phyloP scores from a whole-genome alignment of 1,140 invertebrate genomes.

The Drosophila kanapiae region DNA sequence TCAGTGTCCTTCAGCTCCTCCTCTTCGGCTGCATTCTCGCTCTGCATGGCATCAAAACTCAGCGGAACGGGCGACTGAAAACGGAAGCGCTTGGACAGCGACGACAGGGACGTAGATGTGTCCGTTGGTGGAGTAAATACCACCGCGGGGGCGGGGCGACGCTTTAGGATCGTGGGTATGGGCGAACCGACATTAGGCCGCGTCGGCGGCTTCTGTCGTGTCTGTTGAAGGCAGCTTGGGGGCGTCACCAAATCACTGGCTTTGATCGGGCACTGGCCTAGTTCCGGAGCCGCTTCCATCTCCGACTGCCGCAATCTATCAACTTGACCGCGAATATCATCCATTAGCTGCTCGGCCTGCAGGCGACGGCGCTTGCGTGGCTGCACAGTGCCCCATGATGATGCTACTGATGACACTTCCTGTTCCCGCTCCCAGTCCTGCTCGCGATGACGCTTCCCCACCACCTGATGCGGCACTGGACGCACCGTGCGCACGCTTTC shows the following conservation, averaged over 20 bases:
- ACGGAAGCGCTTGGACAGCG: conserved; percentile 14
- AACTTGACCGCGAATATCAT: conserved; percentile 34
- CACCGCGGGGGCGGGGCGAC: neutral
- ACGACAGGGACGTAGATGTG: neutral
- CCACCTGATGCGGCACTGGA: conserved; percentile 48
- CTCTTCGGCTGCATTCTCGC: neutral
- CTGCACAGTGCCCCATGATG: neutral
- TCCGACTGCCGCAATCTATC: neutral
- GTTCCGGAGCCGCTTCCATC: neutral
- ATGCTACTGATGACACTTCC: no score
- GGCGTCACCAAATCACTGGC: conserved; percentile 23
- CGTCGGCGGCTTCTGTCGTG: neutral
- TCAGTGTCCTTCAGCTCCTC: conserved; percentile 53
- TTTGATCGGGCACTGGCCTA: neutral
- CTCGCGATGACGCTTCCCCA: conserved; percentile 52
- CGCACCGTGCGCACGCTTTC: conserved; percentile 19
- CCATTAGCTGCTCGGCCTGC: conserved; percentile 38
- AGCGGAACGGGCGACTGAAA: conserved; percentile 52
- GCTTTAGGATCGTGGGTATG: conserved; percentile 34
- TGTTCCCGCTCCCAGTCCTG: neutral
- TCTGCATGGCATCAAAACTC: neutral
- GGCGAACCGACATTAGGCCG: neutral
- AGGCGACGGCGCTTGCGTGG: conserved; percentile 56
- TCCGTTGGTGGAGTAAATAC: neutral
- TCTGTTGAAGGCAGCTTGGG: conserved; percentile 21